Conservation (phyloP, 64 coral and sea anemone genomes). For the Cladopsammia gracilis region DNA sequence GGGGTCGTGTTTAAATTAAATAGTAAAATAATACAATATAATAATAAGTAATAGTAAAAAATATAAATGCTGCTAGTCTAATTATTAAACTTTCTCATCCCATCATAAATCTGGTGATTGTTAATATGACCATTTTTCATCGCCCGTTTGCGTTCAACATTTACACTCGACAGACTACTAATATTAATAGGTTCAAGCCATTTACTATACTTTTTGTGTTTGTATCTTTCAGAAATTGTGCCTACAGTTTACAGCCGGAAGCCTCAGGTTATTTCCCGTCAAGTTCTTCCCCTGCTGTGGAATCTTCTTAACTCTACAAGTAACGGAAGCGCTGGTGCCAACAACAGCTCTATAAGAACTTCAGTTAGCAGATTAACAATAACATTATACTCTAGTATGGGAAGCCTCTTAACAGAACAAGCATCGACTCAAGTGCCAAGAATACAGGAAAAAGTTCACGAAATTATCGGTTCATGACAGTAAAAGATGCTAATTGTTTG, state of each 20-base stretch:
- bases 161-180: no score
- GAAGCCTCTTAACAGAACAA: constrained; percentile 74
- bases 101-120: no score
- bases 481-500: not conserved
- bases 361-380: constrained; percentile 58
- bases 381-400: constrained; percentile 89
- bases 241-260: constrained; percentile 81
- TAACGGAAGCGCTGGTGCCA: constrained; percentile 74
- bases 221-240: constrained; percentile 71
- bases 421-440: constrained; percentile 81
- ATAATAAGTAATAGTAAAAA: not conserved
- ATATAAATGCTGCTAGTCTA: no score
- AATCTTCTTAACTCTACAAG: constrained; percentile 74
- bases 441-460: constrained; percentile 80
- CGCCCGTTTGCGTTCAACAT: no score
- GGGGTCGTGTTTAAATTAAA: no score
- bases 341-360: constrained; percentile 61
- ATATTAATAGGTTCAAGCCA: no score
- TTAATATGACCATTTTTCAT: no score
- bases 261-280: constrained; percentile 74
- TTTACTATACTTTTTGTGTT: not conserved
- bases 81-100: no score
- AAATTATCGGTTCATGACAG: constrained; percentile 64
- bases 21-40: no score
- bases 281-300: constrained; percentile 94